Percentiles rank a stretch among this genome's conserved stretches.
phyloP scores from a whole-genome alignment of 2,888 invertebrate genomes.

The Oscheius sp. region DNA sequence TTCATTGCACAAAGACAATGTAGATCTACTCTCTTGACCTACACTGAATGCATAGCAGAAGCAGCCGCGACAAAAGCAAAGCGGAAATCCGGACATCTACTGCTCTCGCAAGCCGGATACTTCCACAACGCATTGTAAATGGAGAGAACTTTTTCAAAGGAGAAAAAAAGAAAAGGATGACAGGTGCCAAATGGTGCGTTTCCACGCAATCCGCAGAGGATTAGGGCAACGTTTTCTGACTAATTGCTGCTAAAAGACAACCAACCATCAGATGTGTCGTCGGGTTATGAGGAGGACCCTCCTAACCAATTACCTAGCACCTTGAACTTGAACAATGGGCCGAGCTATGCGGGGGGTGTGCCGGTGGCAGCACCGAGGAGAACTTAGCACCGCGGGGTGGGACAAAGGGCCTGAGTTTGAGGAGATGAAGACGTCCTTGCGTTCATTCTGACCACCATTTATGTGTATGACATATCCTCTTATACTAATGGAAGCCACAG shows the following conservation, averaged over 20 bases:
- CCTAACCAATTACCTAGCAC: conserved; percentile 25
- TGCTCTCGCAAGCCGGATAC: conserved; percentile 17
- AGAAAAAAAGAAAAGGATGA: neutral
- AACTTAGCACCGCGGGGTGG: neutral
- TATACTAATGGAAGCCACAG: conserved; percentile 35
- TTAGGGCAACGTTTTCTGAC: conserved; percentile 27
- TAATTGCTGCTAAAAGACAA: conserved; percentile 30
- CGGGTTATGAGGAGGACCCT: neutral
- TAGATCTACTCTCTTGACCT: conserved; percentile 16
- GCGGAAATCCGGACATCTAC: conserved; percentile 33
- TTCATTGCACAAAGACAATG: neutral
- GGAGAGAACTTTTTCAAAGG: neutral
- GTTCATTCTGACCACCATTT: conserved; percentile 28
- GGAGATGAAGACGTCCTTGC: conserved; percentile 18
- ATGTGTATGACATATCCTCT: conserved; percentile 36
- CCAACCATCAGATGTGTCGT: neutral
- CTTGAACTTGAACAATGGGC: conserved; percentile 23
- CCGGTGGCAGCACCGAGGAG: conserved; percentile 15
- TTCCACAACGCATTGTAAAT: neutral
- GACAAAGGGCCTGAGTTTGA: neutral
- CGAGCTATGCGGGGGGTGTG: neutral
- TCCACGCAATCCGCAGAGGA: conserved; percentile 27
- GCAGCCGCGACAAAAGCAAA: conserved; percentile 28
- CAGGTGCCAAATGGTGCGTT: conserved; percentile 12
- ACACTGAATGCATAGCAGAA: neutral